Conservation (phyloP, 53 echinoderm and acorn worm genomes). For the Patiria pectinifera region DNA sequence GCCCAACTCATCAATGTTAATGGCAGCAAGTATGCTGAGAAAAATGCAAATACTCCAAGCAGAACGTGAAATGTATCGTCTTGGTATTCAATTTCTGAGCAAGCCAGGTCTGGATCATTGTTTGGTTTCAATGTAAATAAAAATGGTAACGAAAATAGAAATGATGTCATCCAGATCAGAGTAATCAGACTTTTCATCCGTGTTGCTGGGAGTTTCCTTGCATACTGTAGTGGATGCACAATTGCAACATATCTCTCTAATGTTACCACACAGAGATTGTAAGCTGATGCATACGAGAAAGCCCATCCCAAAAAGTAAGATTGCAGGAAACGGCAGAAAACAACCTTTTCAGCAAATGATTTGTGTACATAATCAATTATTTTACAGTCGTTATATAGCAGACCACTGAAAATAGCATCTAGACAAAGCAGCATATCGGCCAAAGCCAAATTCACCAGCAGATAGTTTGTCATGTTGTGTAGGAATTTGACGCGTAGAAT, state of each 20-base stretch:
- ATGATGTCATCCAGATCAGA: background rate
- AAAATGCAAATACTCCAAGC: background rate
- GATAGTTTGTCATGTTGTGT: constrained; percentile 30
- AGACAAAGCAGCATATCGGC: constrained; percentile 15
- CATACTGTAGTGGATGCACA: too few species aligned
- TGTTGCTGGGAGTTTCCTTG: too few species aligned
- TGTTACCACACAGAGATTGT: constrained; percentile 39
- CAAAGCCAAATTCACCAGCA: constrained; percentile 43
- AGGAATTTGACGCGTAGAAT: constrained; percentile 30
- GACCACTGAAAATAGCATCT: background rate
- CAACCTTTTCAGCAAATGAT: background rate
- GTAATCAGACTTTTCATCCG: background rate
- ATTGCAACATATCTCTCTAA: constrained; percentile 25
- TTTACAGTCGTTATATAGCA: background rate
- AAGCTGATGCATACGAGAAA: background rate
- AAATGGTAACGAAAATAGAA: background rate
- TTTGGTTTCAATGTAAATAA: background rate
- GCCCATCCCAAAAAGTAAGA: background rate
- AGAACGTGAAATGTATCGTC: background rate
- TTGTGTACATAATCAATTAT: background rate
- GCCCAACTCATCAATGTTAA: background rate
- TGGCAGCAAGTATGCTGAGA: background rate
- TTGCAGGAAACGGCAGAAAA: background rate
- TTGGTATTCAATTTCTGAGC: background rate
- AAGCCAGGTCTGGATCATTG: background rate